These are phyloP conservation scores for Pagrus major DNA, from an alignment of 2,113 vertebrate genomes.

Conservation along the genomic window DNA sequence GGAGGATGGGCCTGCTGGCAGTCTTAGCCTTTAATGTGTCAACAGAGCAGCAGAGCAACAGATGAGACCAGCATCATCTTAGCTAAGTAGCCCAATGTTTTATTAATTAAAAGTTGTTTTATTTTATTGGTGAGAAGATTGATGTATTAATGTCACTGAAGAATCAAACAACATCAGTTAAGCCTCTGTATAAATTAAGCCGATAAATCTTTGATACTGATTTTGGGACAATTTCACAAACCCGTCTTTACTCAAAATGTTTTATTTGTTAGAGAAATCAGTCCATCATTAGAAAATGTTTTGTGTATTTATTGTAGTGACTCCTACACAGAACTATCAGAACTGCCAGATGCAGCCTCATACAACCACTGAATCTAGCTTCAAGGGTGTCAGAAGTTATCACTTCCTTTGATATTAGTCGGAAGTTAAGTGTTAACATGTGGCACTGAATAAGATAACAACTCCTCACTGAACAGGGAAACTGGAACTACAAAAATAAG, in stretches of 20 bases:
- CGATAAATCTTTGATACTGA: neutral
- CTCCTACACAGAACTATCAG: neutral
- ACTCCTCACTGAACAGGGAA: too few species aligned
- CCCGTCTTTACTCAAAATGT: neutral
- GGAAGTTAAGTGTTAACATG: neutral
- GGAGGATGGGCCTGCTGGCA: conserved; percentile 4
- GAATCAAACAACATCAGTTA: neutral
- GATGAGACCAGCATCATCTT: neutral
- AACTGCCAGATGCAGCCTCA: neutral
- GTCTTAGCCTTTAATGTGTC: neutral
- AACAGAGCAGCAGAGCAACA: neutral
- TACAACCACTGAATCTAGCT: neutral
- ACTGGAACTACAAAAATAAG: neutral
- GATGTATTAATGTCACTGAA: neutral
- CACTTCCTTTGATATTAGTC: neutral
- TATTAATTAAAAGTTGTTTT: neutral
- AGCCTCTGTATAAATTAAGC: neutral
- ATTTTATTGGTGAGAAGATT: neutral
- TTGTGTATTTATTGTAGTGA: neutral
- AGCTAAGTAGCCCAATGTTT: neutral
- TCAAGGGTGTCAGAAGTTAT: neutral
- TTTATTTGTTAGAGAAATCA: neutral
- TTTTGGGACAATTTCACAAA: neutral
- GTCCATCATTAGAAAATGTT: neutral
- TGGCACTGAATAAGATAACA: neutral